Evolutionary conservation across 2,888 invertebrate species (phyloP).

Genomic region (Pollenia labialis): DNA sequence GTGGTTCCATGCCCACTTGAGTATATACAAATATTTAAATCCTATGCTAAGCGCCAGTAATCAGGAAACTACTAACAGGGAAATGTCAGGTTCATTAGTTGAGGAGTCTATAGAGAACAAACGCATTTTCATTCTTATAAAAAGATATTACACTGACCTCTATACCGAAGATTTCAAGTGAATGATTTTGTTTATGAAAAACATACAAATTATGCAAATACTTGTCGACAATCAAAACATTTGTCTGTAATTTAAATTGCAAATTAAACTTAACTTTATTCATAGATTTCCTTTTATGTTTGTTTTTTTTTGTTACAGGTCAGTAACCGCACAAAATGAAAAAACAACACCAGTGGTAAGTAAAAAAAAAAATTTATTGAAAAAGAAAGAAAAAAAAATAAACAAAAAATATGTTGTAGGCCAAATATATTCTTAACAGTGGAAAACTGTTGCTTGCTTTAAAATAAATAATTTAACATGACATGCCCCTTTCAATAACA

Average conservation of each 20-base stretch:
- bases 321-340: slow-evolving; percentile 60
- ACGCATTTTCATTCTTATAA: too few species aligned
- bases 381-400: not conserved
- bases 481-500: slow-evolving; percentile 44
- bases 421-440: slow-evolving; percentile 10
- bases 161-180: slow-evolving; percentile 21
- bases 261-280: slow-evolving; percentile 55
- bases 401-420: not conserved
- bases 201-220: slow-evolving; percentile 61
- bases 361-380: slow-evolving; percentile 35
- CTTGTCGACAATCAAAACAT: slow-evolving; percentile 40
- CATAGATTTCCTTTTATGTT: slow-evolving; percentile 23
- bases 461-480: not conserved
- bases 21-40: too few species aligned
- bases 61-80: too few species aligned
- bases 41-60: too few species aligned
- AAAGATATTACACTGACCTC: slow-evolving; percentile 34
- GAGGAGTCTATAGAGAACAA: too few species aligned
- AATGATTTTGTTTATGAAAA: slow-evolving; percentile 46
- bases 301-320: slow-evolving; percentile 58
- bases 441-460: slow-evolving; percentile 67
- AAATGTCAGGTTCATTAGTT: too few species aligned
- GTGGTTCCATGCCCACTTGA: too few species aligned
- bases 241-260: slow-evolving; percentile 61
- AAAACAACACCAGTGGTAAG: slow-evolving; percentile 42